Percentiles rank a stretch among this genome's conserved stretches.
Evolutionary conservation across 2,113 vertebrate genomes (phyloP).

Genomic region (Archilochus colubris): DNA sequence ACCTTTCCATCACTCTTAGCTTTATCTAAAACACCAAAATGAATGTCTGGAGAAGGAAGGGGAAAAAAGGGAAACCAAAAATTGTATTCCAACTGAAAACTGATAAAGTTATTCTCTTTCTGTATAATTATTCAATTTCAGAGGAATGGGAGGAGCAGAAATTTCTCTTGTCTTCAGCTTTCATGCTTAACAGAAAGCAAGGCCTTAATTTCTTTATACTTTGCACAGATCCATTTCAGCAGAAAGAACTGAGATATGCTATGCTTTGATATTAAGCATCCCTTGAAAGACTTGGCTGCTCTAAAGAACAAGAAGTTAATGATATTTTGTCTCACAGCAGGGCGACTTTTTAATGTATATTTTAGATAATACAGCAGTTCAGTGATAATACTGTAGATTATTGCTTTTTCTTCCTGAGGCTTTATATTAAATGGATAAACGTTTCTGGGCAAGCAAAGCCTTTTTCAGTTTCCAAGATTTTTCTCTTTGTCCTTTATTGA

Average conservation of each 20-base stretch:
- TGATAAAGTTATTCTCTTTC: not conserved
- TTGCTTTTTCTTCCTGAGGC: not conserved
- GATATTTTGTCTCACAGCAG: not conserved
- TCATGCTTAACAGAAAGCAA: constrained; percentile 3
- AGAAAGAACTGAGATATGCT: not conserved
- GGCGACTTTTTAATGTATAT: constrained; percentile 15
- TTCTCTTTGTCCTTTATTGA: not conserved
- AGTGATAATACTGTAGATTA: not conserved
- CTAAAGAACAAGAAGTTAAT: constrained; percentile 25
- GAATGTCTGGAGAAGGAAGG: not conserved
- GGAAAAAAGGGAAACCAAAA: not conserved
- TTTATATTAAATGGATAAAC: not conserved
- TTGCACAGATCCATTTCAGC: constrained; percentile 15
- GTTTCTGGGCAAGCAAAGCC: not conserved
- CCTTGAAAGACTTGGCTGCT: constrained; percentile 23
- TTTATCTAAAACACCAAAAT: not conserved
- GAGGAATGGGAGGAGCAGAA: not conserved
- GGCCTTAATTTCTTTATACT: not conserved
- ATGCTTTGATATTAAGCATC: constrained; percentile 21
- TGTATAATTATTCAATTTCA: not conserved
- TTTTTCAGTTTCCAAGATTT: not conserved
- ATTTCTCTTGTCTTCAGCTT: not conserved
- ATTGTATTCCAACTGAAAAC: not conserved
- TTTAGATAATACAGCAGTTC: not conserved
- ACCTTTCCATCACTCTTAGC: not conserved